phyloP scores from a whole-genome alignment of 2,797 vertebrate species.

The Tauraco hartlaubi region DNA sequence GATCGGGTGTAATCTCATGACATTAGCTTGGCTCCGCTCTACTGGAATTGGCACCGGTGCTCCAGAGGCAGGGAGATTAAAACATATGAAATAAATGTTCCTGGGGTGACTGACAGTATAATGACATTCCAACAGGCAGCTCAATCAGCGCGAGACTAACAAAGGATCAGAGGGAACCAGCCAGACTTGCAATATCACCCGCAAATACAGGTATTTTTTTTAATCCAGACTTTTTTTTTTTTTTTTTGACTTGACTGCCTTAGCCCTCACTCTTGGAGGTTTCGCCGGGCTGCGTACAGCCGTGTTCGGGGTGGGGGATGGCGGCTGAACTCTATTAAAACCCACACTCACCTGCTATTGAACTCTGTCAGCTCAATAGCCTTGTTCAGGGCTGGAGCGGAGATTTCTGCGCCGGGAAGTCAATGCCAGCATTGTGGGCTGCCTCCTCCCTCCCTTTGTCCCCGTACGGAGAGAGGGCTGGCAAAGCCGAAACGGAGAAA shows the following conservation, averaged over 20 bases:
- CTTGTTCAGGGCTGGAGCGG: conserved; percentile 25
- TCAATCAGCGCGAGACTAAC: conserved; percentile 43
- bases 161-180: conserved; percentile 69
- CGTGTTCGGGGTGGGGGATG: background rate
- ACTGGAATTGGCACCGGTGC: conserved; percentile 12
- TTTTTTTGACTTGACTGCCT: background rate
- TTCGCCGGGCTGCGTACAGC: conserved; percentile 13
- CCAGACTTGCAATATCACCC: background rate
- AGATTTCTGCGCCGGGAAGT: background rate
- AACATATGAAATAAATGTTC: conserved; percentile 55
- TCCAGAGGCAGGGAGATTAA: conserved; percentile 58
- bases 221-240: background rate
- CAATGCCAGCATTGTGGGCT: conserved; percentile 41
- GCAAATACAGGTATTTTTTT: background rate
- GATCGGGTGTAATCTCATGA: conserved; percentile 35
- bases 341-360: conserved; percentile 68
- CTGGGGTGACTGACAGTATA: conserved; percentile 63
- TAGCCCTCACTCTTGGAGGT: background rate
- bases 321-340: conserved; percentile 4
- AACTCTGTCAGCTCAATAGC: conserved; percentile 60
- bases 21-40: conserved; percentile 49
- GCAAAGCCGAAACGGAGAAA: background rate
- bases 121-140: conserved; percentile 66
- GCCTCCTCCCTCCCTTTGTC: conserved; percentile 16
- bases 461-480: background rate